Percentiles rank a stretch among this genome's conserved stretches.
phyloP scores from a whole-genome alignment of 2,888 invertebrate genomes.

The Deroplatys truncata region DNA sequence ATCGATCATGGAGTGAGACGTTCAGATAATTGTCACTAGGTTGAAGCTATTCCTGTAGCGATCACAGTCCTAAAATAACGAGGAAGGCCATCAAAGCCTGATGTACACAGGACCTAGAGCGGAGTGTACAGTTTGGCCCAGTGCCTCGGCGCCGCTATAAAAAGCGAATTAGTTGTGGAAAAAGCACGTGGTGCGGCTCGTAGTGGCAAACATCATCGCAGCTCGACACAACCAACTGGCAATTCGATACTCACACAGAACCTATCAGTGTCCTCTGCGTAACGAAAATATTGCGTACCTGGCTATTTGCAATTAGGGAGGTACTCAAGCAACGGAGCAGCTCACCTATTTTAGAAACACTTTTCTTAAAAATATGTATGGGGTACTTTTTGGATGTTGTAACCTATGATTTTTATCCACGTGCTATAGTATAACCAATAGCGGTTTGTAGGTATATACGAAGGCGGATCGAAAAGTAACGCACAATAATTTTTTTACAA shows the following conservation, averaged over 20 bases:
- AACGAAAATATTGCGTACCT: not conserved
- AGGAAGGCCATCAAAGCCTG: not conserved
- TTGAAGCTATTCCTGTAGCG: not conserved
- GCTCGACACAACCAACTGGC: too few relatives aligned
- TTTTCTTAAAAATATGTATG: too few relatives aligned
- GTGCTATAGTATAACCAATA: too few relatives aligned
- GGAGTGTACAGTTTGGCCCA: not conserved
- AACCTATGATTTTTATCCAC: too few relatives aligned
- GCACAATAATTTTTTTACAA: too few relatives aligned
- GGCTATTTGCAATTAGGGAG: not conserved
- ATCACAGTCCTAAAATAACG: not conserved
- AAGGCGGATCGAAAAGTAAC: too few relatives aligned
- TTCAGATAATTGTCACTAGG: not conserved
- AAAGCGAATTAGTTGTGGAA: not conserved
- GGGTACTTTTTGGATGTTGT: too few relatives aligned
- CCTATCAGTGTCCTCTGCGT: not conserved
- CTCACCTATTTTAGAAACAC: too few relatives aligned
- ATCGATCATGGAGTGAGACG: not conserved
- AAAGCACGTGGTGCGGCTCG: not conserved
- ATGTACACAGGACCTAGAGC: not conserved
- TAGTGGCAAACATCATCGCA: not conserved
- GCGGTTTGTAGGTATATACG: too few relatives aligned
- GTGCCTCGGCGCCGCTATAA: not conserved
- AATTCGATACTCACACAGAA: not conserved
- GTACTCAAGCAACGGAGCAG: too few relatives aligned